A percentile compares a stretch with the other conserved stretches of the same genome.
Evolutionary conservation across 2,888 invertebrate species (phyloP).

Genomic region (Scrobipalpa atriplicella): DNA sequence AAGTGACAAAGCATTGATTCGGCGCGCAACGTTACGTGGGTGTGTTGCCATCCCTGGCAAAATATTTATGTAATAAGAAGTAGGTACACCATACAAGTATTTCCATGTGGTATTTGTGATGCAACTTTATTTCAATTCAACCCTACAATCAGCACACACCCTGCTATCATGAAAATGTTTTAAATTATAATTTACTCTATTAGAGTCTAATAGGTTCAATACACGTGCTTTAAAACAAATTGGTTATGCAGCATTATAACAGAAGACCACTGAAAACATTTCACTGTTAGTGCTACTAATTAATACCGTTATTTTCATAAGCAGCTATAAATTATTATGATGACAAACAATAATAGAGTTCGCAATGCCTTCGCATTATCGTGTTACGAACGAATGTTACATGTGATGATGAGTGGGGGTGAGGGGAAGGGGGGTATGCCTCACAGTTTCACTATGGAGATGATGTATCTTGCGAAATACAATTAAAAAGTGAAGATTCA

Average conservation of each 20-base stretch:
- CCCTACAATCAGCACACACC: too few species aligned
- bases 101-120: too few species aligned
- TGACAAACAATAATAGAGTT: not conserved
- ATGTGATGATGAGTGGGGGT: too few species aligned
- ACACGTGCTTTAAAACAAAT: not conserved
- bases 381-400: not conserved
- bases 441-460: not conserved
- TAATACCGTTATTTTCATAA: not conserved
- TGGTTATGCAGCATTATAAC: not conserved
- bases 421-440: not conserved
- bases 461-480: not conserved
- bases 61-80: too few species aligned
- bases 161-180: too few species aligned
- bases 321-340: not conserved
- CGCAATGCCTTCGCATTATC: conserved; percentile 8
- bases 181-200: too few species aligned
- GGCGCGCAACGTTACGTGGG: too few species aligned
- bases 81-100: too few species aligned
- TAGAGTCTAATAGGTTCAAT: too few species aligned
- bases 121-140: too few species aligned
- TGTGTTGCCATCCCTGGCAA: too few species aligned
- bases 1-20: too few species aligned
- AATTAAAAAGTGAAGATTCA: not conserved
- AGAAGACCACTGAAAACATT: not conserved
- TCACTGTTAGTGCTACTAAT: not conserved